A percentile compares a stretch with the other conserved stretches of the same genome.
Evolutionary conservation across 2,113 vertebrate genomes (phyloP).

Genomic region (Plestiodon gilberti): DNA sequence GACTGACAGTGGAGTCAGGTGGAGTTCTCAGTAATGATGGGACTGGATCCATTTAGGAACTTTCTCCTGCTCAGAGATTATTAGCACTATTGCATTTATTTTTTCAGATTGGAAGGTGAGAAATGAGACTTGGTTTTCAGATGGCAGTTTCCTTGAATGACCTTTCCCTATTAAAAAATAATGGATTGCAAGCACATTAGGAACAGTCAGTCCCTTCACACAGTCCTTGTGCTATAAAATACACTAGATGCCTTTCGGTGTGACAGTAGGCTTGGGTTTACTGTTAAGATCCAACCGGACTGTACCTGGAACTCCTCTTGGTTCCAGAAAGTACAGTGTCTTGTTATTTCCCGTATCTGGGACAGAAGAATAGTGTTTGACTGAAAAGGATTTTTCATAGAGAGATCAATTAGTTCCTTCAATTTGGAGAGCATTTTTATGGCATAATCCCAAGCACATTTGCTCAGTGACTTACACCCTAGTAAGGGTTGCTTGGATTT

Average conservation of each 20-base stretch:
- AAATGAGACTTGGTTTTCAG: neutral
- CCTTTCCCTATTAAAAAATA: neutral
- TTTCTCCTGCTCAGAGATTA: neutral
- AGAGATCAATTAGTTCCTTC: neutral
- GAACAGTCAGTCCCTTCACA: neutral
- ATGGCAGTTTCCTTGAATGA: neutral
- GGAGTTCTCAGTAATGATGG: neutral
- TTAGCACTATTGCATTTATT: neutral
- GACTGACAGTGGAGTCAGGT: neutral
- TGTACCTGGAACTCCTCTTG: neutral
- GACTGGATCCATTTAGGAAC: neutral
- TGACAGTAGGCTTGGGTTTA: neutral
- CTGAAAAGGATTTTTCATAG: neutral
- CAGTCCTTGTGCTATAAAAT: neutral
- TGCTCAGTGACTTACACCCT: neutral
- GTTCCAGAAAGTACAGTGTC: neutral
- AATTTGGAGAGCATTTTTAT: neutral
- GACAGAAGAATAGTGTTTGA: neutral
- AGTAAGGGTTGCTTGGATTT: neutral
- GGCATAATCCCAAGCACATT: neutral
- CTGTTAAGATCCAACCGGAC: accelerated
- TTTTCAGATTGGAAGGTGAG: neutral
- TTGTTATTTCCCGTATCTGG: neutral
- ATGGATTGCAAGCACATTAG: neutral
- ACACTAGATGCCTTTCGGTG: neutral